A percentile compares a stretch with the other conserved stretches of the same genome.
Conservation (phyloP, 2,113 vertebrate genomes). For the Thamnaconus septentrionalis region DNA sequence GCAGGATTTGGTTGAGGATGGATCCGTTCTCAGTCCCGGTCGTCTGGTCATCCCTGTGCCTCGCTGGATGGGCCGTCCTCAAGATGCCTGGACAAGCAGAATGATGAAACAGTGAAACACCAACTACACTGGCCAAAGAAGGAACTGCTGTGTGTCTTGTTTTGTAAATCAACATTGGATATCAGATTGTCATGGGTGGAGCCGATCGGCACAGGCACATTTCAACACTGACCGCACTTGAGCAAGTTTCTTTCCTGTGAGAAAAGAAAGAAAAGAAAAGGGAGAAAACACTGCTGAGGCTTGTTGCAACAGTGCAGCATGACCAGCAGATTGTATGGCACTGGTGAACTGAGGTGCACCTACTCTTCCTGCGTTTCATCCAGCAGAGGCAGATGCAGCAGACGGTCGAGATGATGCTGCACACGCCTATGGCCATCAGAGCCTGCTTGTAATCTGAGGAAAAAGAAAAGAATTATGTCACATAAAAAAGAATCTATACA, state of each 20-base stretch:
- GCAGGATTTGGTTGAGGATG: neutral
- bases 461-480: too few relatives aligned
- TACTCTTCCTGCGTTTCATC: constrained; percentile 58
- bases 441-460: constrained; percentile 57
- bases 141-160: too few relatives aligned
- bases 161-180: constrained; percentile 1
- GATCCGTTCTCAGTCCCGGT: neutral
- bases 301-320: constrained; percentile 9
- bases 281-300: neutral
- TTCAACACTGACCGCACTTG: constrained; percentile 59
- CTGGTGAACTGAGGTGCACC: constrained; percentile 28
- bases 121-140: neutral
- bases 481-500: too few relatives aligned
- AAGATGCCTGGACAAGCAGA: constrained; percentile 28
- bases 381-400: constrained; percentile 59
- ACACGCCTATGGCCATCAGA: constrained; percentile 46
- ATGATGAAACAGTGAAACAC: neutral
- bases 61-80: constrained; percentile 39
- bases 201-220: constrained; percentile 1
- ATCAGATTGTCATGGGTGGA: constrained; percentile 20
- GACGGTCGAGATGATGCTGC: constrained; percentile 26
- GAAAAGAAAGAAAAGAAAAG: constrained; percentile 14
- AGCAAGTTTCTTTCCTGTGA: constrained; percentile 54
- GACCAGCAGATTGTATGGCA: neutral
- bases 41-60: constrained; percentile 14